Percentiles rank a stretch among this genome's conserved stretches.
Evolutionary conservation across 2,113 vertebrate genomes (phyloP).

Genomic region (Muntiacus reevesi): DNA sequence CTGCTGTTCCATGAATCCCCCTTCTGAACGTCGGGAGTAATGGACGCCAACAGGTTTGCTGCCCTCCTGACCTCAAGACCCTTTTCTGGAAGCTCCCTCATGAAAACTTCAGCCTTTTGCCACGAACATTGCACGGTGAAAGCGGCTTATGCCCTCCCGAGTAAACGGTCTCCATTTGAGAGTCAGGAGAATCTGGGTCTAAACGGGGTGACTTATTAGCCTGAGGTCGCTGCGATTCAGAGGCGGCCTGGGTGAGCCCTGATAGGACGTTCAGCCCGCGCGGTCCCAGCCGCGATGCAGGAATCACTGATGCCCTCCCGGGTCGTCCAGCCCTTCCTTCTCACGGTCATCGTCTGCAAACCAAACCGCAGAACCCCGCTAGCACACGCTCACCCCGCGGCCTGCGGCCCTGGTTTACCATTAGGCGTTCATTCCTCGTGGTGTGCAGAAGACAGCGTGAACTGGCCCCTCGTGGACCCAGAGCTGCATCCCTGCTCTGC

Average conservation of each 20-base stretch:
- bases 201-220: neutral
- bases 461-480: neutral
- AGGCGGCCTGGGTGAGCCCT: neutral
- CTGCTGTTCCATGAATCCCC: no score
- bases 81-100: neutral
- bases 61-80: neutral
- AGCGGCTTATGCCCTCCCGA: neutral
- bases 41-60: neutral
- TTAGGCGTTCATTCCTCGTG: neutral
- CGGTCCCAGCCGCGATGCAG: rapidly evolving
- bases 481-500: neutral
- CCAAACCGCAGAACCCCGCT: rapidly evolving
- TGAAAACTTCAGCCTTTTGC: neutral
- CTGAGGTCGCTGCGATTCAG: neutral
- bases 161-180: neutral
- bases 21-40: no score
- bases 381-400: rapidly evolving
- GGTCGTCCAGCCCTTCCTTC: neutral
- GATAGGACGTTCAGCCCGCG: neutral
- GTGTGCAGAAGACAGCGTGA: neutral
- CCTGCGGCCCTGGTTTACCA: neutral
- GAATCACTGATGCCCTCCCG: rapidly evolving
- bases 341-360: rapidly evolving
- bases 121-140: neutral
- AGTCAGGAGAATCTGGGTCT: neutral